Evolutionary conservation across 2,113 vertebrate species (phyloP).

Genomic region (Camelus bactrianus): DNA sequence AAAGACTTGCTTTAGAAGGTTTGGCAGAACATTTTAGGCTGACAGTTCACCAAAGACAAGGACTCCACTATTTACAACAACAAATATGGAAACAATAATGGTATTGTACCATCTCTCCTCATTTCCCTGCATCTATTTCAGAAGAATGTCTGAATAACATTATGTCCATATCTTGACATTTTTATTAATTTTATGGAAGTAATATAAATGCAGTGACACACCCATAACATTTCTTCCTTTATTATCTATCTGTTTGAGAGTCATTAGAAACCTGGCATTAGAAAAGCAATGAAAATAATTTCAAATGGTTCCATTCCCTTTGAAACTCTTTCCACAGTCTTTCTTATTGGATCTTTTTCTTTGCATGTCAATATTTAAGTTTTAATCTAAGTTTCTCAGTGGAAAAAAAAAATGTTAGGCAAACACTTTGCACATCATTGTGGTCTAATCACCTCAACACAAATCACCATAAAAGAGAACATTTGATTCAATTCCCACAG

Average conservation of each 20-base stretch:
- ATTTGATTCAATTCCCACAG: background rate
- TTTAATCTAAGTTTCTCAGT: slow-evolving; percentile 43
- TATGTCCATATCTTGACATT: slow-evolving; percentile 68
- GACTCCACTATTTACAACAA: slow-evolving; percentile 61
- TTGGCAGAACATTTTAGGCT: background rate
- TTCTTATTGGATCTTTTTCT: slow-evolving; percentile 62
- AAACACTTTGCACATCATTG: slow-evolving; percentile 15
- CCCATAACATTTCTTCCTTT: slow-evolving; percentile 58
- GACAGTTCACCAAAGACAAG: background rate
- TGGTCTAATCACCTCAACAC: background rate
- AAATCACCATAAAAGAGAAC: background rate
- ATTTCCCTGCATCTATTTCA: slow-evolving; percentile 64
- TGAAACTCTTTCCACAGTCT: slow-evolving; percentile 68
- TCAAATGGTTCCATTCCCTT: slow-evolving; percentile 68
- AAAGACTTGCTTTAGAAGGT: background rate
- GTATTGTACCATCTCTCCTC: slow-evolving; percentile 57
- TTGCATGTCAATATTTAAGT: slow-evolving; percentile 60
- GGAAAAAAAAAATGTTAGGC: slow-evolving; percentile 10
- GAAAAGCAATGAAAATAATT: slow-evolving; percentile 61
- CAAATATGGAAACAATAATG: slow-evolving; percentile 65
- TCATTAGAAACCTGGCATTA: slow-evolving; percentile 72
- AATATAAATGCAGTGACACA: slow-evolving; percentile 50
- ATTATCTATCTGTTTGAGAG: slow-evolving; percentile 72
- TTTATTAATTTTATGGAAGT: slow-evolving; percentile 71
- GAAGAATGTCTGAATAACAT: slow-evolving; percentile 47